phyloP scores from a whole-genome alignment of 2,113 vertebrate species.

The Osmerus eperlanus region DNA sequence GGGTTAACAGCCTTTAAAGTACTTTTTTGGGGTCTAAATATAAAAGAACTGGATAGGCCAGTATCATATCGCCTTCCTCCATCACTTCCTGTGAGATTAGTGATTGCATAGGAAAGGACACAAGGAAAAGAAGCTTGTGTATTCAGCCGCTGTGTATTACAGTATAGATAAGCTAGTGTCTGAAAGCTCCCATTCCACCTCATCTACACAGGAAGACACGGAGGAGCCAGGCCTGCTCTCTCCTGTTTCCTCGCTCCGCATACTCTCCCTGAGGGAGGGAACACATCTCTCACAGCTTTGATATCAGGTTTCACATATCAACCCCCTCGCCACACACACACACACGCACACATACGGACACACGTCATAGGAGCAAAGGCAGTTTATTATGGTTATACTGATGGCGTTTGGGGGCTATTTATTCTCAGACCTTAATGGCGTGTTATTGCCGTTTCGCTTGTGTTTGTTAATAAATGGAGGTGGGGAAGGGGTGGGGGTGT shows the following conservation, averaged over 20 bases:
- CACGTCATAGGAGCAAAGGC: neutral
- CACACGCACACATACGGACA: too few relatives aligned
- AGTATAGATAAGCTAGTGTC: too few relatives aligned
- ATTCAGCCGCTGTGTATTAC: too few relatives aligned
- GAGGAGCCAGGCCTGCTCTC: neutral
- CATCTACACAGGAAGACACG: neutral
- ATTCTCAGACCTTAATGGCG: neutral
- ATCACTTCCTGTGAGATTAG: neutral
- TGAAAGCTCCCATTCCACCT: neutral
- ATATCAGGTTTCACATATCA: neutral
- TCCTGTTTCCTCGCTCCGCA: neutral
- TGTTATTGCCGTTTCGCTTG: neutral
- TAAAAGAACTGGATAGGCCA: too few relatives aligned
- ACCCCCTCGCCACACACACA: neutral
- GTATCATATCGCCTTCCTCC: neutral
- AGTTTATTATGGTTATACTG: constrained; percentile 1
- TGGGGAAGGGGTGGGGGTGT: neutral
- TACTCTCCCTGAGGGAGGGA: neutral
- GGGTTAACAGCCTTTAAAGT: too few relatives aligned
- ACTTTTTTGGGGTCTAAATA: too few relatives aligned
- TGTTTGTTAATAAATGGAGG: constrained; percentile 5
- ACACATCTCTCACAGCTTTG: neutral
- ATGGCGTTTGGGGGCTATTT: neutral
- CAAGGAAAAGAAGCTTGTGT: neutral
- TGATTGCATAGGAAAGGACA: neutral